phyloP scores from a whole-genome alignment of 1,140 invertebrate genomes.

The Yoshiicerus persimilis region DNA sequence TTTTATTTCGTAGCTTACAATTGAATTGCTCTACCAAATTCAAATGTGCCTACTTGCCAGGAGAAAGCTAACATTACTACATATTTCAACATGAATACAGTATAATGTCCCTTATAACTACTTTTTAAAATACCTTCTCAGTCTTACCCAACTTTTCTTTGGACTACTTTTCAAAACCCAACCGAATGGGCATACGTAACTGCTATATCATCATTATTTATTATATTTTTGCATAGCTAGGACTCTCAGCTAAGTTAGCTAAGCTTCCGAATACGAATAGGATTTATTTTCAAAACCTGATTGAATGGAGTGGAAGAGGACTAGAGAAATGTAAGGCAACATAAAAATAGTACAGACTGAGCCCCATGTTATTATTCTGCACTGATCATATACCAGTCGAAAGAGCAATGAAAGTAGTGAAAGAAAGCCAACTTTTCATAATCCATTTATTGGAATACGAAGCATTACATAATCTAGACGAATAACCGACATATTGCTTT shows the following conservation, averaged over 20 bases:
- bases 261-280: background rate
- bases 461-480: background rate
- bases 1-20: background rate
- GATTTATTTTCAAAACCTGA: conserved; percentile 15
- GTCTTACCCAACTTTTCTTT: background rate
- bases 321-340: background rate
- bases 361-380: background rate
- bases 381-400: background rate
- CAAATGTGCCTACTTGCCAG: background rate
- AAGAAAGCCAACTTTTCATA: background rate
- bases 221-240: conserved; percentile 1
- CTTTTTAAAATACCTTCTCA: background rate
- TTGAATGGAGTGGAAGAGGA: background rate
- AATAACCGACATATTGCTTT: background rate
- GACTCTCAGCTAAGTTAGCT: background rate
- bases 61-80: background rate
- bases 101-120: background rate
- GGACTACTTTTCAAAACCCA: background rate
- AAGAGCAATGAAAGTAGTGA: background rate
- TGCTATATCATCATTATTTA: background rate
- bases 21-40: background rate
- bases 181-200: background rate
- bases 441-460: background rate
- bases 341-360: background rate
- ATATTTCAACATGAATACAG: background rate